Evolutionary conservation across 2,888 invertebrate genomes (phyloP).

Genomic region (Nomada flava): DNA sequence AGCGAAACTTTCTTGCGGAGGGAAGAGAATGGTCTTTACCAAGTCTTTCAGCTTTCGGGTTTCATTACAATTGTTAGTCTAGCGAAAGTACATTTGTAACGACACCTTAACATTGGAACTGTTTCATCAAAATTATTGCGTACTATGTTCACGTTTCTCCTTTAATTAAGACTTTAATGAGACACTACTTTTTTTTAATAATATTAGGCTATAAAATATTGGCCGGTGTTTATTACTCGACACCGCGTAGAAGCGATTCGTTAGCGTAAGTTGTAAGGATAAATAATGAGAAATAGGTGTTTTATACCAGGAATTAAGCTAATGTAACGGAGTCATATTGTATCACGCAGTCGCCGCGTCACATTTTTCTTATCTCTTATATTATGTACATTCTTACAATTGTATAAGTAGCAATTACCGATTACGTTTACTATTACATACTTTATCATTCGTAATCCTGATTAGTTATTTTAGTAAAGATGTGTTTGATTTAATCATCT

Average conservation of each 20-base stretch:
- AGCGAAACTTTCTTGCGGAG: neutral
- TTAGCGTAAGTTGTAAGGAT: neutral
- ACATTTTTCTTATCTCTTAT: neutral
- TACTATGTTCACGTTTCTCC: too few species aligned
- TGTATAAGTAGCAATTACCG: neutral
- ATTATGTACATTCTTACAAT: neutral
- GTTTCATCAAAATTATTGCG: too few species aligned
- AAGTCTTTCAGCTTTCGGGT: too few species aligned
- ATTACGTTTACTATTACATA: neutral
- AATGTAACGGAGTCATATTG: too few species aligned
- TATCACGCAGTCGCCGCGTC: too few species aligned
- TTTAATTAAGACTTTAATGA: neutral
- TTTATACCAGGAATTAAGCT: too few species aligned
- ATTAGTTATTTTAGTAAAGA: neutral
- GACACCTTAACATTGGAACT: too few species aligned
- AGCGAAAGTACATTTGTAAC: too few species aligned
- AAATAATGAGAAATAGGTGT: neutral
- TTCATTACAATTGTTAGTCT: too few species aligned
- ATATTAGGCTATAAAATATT: neutral
- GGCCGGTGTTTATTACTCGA: neutral
- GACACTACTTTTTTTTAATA: constrained; percentile 16
- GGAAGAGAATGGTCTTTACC: neutral
- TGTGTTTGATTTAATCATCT: neutral
- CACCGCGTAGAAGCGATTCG: too few species aligned
- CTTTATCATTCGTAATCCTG: neutral